Evolutionary conservation across 2,797 vertebrate genomes (phyloP).

Genomic region (Zalophus californianus): DNA sequence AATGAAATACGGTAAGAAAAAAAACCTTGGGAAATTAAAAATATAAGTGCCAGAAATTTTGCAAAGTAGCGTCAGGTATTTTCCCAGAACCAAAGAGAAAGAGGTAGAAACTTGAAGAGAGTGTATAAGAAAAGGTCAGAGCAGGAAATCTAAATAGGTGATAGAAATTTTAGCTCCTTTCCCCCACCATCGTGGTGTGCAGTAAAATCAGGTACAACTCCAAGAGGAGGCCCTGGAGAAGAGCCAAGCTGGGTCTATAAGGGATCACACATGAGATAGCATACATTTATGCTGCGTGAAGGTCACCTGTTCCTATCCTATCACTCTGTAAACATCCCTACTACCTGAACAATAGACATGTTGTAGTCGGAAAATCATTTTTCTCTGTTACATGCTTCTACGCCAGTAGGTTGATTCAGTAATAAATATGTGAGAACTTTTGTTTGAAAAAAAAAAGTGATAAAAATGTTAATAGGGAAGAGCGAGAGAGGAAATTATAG

Average conservation of each 20-base stretch:
- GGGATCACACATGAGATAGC: background rate
- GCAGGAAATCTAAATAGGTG: background rate
- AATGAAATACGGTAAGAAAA: background rate
- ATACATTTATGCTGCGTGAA: background rate
- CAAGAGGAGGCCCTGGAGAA: background rate
- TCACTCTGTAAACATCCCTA: background rate
- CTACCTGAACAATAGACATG: background rate
- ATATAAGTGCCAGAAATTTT: background rate
- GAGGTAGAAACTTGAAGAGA: background rate
- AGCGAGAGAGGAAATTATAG: background rate
- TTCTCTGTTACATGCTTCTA: background rate
- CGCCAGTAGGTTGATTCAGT: background rate
- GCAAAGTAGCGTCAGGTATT: background rate
- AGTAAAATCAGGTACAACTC: background rate
- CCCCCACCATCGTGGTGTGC: no score
- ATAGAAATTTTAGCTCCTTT: background rate
- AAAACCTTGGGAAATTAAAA: background rate
- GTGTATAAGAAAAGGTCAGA: background rate
- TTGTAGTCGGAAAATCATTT: background rate
- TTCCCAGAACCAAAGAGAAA: background rate
- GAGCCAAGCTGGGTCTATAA: background rate
- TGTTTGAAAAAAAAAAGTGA: background rate
- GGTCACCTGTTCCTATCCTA: background rate
- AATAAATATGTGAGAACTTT: background rate
- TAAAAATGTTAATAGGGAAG: background rate